Conservation (phyloP, 64 coral and sea anemone genomes). For the Dendrophyllia cribrosa region DNA sequence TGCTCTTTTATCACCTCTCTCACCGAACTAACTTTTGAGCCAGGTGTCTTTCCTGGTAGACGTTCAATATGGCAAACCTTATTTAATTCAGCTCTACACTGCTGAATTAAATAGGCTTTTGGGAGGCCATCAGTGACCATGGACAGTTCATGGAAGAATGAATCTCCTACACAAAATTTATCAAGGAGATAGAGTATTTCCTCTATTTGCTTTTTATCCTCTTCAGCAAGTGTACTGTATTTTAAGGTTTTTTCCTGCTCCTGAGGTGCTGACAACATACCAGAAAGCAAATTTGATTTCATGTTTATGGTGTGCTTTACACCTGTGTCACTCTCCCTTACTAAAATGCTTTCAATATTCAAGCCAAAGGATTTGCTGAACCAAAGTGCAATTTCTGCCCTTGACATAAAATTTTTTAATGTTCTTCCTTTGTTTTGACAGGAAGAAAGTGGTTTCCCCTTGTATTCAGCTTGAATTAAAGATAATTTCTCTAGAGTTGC, state of each 20-base stretch:
- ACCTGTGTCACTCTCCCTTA: constrained; percentile 75
- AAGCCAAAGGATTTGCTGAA: constrained; percentile 76
- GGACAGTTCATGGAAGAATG: constrained; percentile 62
- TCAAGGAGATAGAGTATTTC: constrained; percentile 50
- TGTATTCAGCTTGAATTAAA: constrained; percentile 44
- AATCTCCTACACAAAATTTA: constrained; percentile 66
- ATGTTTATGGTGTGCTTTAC: constrained; percentile 1
- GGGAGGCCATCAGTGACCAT: constrained; percentile 49
- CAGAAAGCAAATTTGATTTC: background rate
- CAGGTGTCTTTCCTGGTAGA: constrained; percentile 20
- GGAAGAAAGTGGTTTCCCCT: constrained; percentile 73
- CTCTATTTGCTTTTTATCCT: constrained; percentile 33
- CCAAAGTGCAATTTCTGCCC: constrained; percentile 69
- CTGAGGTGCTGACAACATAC: background rate
- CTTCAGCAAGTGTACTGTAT: background rate
- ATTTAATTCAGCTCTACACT: constrained; percentile 28
- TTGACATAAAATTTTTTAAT: constrained; percentile 75
- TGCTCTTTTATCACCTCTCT: constrained; percentile 17
- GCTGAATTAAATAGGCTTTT: constrained; percentile 57
- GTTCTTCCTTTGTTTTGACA: constrained; percentile 78
- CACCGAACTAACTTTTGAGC: background rate
- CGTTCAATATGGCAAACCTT: constrained; percentile 57
- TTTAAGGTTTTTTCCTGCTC: background rate
- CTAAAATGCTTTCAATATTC: constrained; percentile 50
- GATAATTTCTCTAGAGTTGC: no score